A percentile compares a stretch with the other conserved stretches of the same genome.
Evolutionary conservation across 2,113 vertebrate genomes (phyloP).

Genomic region (Pyxicephalus adspersus): DNA sequence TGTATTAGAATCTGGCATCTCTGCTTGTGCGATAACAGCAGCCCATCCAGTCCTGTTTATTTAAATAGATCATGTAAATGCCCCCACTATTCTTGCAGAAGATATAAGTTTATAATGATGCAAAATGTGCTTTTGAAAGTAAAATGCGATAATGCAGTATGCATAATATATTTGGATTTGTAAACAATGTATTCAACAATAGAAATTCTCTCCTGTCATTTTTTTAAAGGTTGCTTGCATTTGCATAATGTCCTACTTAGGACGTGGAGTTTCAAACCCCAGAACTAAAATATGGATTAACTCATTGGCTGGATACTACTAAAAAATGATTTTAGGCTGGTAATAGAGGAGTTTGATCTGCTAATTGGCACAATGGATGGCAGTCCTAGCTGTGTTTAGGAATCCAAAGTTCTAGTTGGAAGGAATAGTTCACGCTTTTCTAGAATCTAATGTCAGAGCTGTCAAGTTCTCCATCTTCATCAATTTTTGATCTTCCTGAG

Average conservation of each 20-base stretch:
- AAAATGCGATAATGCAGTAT: slow-evolving; percentile 36
- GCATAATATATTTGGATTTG: slow-evolving; percentile 37
- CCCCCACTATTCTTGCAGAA: slow-evolving; percentile 21
- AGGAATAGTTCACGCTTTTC: too few relatives aligned
- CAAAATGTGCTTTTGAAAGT: slow-evolving; percentile 24
- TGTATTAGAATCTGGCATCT: slow-evolving; percentile 25
- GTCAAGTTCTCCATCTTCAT: too few relatives aligned
- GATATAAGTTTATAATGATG: slow-evolving; percentile 21
- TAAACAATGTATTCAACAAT: slow-evolving; percentile 14
- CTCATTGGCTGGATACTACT: neutral
- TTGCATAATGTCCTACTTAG: neutral
- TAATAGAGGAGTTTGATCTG: too few relatives aligned
- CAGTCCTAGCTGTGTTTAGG: too few relatives aligned
- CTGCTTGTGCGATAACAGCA: neutral
- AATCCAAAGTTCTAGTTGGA: too few relatives aligned
- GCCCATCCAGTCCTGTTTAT: neutral
- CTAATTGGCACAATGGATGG: too few relatives aligned
- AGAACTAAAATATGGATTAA: neutral
- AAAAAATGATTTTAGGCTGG: neutral
- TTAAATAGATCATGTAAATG: slow-evolving; percentile 35
- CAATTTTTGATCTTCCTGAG: too few relatives aligned
- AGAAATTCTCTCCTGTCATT: slow-evolving; percentile 22
- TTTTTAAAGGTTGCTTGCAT: slow-evolving; percentile 34
- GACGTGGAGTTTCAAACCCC: neutral
- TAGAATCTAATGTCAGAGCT: too few relatives aligned